Evolutionary conservation across 2,888 invertebrate genomes (phyloP).

Genomic region (Falcaria lacertinaria): DNA sequence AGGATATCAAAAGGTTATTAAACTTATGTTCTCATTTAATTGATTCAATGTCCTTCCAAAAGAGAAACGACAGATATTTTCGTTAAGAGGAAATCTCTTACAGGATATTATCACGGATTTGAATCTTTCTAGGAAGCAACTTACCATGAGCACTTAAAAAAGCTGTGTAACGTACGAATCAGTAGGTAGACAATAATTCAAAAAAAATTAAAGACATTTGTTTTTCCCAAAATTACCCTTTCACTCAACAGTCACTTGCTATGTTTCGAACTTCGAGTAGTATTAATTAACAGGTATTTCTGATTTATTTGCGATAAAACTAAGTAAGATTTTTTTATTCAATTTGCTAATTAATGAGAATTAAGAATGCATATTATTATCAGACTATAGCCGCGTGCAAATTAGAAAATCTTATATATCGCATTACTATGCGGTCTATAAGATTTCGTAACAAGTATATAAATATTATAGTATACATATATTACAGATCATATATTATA

Average conservation of each 20-base stretch:
- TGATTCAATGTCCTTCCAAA: slow-evolving; percentile 16
- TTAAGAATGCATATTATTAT: too few species aligned
- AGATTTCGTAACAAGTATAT: too few species aligned
- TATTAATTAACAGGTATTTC: slow-evolving; percentile 7
- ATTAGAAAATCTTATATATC: too few species aligned
- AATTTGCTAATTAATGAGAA: too few species aligned
- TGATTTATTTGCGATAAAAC: slow-evolving; percentile 2
- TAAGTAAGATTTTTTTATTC: background rate
- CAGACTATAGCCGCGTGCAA: too few species aligned
- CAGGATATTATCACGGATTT: slow-evolving; percentile 15
- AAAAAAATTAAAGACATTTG: background rate
- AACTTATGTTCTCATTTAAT: slow-evolving; percentile 9
- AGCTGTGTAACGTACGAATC: slow-evolving; percentile 13
- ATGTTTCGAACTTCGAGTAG: slow-evolving; percentile 14
- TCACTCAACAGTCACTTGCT: slow-evolving; percentile 26
- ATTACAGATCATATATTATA: too few species aligned
- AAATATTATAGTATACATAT: too few species aligned
- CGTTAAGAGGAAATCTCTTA: slow-evolving; percentile 1
- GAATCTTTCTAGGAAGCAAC: slow-evolving; percentile 27
- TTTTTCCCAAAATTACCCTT: slow-evolving; percentile 30
- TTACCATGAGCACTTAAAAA: slow-evolving; percentile 2
- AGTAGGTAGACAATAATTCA: slow-evolving; percentile 16
- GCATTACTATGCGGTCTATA: too few species aligned
- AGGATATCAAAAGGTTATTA: slow-evolving; percentile 1
- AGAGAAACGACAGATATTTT: slow-evolving; percentile 9